These are phyloP conservation scores for Thecocarcelia acutangulata DNA, from an alignment of 2,888 invertebrate species.

Conservation along the genomic window DNA sequence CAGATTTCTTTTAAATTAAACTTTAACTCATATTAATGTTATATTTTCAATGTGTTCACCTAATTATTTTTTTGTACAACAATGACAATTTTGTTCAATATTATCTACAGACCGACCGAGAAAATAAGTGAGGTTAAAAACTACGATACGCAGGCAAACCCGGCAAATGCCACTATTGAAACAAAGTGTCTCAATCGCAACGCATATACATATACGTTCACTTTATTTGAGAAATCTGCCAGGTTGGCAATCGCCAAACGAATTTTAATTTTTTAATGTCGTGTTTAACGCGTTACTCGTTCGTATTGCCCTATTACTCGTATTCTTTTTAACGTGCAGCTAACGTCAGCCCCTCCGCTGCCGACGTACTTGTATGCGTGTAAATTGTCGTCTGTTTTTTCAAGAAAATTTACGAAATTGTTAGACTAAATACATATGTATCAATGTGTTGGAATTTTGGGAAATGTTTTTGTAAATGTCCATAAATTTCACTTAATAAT, in stretches of 20 bases:
- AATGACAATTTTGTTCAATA: constrained; percentile 40
- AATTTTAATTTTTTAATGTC: constrained; percentile 75
- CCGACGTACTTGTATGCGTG: constrained; percentile 67
- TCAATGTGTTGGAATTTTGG: constrained; percentile 66
- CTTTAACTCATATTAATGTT: no score
- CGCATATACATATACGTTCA: constrained; percentile 31
- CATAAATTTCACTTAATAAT: constrained; percentile 7
- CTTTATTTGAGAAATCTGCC: constrained; percentile 77
- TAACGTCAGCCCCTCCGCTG: constrained; percentile 70
- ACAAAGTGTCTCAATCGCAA: constrained; percentile 44
- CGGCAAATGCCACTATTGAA: constrained; percentile 63
- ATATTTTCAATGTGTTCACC: no score
- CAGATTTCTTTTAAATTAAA: no score
- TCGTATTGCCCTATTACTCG: constrained; percentile 70
- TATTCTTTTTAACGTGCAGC: constrained; percentile 75
- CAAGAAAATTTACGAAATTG: constrained; percentile 29
- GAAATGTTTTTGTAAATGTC: constrained; percentile 25
- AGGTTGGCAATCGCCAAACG: constrained; percentile 80
- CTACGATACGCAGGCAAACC: constrained; percentile 61
- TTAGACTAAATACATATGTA: background rate
- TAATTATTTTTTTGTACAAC: constrained; percentile 14
- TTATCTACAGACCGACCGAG: constrained; percentile 4
- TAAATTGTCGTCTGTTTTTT: constrained; percentile 62
- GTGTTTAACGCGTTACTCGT: constrained; percentile 63
- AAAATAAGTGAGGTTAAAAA: constrained; percentile 69